Evolutionary conservation across 23 tunicate species (phyloP).

Genomic region (Trididemnum nubilum): DNA sequence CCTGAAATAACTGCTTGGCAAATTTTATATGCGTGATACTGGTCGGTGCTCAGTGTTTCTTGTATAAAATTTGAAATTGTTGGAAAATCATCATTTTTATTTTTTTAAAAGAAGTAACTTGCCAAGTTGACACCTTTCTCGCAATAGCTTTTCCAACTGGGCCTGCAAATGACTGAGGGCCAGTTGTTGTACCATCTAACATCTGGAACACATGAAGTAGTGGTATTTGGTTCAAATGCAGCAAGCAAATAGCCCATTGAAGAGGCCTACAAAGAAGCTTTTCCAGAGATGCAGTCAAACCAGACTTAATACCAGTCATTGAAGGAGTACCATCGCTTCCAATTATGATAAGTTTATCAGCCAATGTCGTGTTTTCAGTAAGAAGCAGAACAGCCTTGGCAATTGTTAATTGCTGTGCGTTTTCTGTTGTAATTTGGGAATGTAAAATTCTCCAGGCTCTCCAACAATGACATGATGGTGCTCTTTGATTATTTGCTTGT

Average conservation of each 20-base stretch:
- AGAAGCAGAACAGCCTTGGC: neutral
- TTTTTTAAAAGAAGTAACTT: neutral
- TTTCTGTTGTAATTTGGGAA: neutral
- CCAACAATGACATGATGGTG: neutral
- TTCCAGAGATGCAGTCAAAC: neutral
- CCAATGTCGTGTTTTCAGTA: neutral
- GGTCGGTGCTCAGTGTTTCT: neutral
- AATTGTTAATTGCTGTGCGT: neutral
- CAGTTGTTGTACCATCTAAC: neutral
- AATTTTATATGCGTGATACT: too few species aligned
- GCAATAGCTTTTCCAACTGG: neutral
- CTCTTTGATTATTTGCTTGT: neutral
- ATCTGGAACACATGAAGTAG: neutral
- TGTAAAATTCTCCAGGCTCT: neutral
- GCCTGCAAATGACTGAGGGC: neutral
- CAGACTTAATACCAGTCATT: neutral
- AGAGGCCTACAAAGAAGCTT: neutral
- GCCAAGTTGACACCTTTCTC: neutral
- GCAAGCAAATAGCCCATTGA: neutral
- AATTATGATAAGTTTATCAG: neutral
- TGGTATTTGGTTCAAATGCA: neutral
- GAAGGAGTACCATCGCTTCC: neutral
- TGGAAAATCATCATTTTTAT: neutral
- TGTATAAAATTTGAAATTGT: neutral
- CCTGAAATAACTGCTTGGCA: too few species aligned